Base-by-base conservation (phyloP, 2,113 vertebrate species). In the Formicarius rufipectus region DNA sequence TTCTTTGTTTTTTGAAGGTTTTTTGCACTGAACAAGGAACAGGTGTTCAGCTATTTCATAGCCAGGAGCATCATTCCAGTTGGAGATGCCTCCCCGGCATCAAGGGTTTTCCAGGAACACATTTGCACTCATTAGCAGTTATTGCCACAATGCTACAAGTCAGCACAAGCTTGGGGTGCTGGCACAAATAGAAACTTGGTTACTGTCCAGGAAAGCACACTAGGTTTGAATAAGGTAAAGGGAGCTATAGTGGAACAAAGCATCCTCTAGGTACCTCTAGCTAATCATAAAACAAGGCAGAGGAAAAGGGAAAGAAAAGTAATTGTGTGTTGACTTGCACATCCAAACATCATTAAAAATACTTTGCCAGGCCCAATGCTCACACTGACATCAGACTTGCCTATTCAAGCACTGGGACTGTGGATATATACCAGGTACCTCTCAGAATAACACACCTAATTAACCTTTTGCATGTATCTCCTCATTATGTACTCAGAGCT, bases 31-130 rank as follows among this genome's bases (percentile, higher is more conserved):
- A 76, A 55, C 53, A 81, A 86, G 90, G 82, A 95, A 89, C 90
- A 95, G 92, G 95, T 96, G 88, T 90, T 95, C 92, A 89, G 76
- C 77, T 87, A 86, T 95, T 96, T 75, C 80, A 66, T 60, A 95
- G 92, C 93, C 92, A 94, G 90, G 45, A 96, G 95, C 96, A 95
- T 82, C 93, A 62, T 82, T 93, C 76, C 92, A 93, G 69, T n/a
- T 45, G 55, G 89, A 95, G 93, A 92, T 78, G 60, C 76, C 86
- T 86, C 86, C 76, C 60, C 58, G 88, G 79, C 47, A 3, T 64
- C 68, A 27, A 96, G 90, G 76, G 88, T 94, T 96, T 97, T 97
- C 95, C 95, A 96, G 90, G 93, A 96, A 96, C 88, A 82, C 69
- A 89, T 92, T 94, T 96, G 86, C 86, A 75, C 93, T 94, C 90